phyloP scores from a whole-genome alignment of 2,888 invertebrate genomes.

The Biston stratarius region DNA sequence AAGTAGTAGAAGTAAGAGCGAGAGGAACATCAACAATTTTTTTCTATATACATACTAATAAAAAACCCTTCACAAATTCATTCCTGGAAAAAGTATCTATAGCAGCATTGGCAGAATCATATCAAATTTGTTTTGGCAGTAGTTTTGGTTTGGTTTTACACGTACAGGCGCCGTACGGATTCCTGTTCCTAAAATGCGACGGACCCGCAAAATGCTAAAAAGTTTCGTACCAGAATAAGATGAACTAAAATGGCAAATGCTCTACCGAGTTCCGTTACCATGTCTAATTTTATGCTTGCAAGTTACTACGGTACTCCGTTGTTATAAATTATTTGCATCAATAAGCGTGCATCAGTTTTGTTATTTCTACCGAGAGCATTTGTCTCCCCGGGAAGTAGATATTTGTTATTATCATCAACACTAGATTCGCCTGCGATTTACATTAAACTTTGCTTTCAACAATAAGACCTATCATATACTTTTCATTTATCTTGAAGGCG shows the following conservation, averaged over 20 bases:
- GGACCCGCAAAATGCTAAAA: no score
- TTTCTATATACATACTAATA: no score
- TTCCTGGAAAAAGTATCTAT: no score
- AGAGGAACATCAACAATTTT: no score
- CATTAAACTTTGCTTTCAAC: background rate
- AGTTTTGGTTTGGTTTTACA: no score
- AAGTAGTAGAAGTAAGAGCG: no score
- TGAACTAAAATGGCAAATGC: background rate
- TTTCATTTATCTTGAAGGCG: background rate
- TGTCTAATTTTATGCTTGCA: background rate
- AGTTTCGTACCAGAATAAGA: background rate
- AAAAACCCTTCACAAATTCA: no score
- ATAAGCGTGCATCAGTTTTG: background rate
- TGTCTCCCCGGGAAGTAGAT: background rate
- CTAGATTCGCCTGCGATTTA: background rate
- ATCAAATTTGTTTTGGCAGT: no score
- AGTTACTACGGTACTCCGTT: background rate
- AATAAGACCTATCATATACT: background rate
- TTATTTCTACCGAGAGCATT: background rate
- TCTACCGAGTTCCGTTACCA: background rate
- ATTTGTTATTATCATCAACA: background rate
- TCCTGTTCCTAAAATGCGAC: no score
- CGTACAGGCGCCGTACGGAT: no score
- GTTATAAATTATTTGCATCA: background rate
- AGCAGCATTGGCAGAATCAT: no score